Percentiles rank a stretch among this genome's conserved stretches.
These are phyloP conservation scores for Chironomus tepperi DNA, from an alignment of 1,140 invertebrate genomes.

Conservation along the genomic window DNA sequence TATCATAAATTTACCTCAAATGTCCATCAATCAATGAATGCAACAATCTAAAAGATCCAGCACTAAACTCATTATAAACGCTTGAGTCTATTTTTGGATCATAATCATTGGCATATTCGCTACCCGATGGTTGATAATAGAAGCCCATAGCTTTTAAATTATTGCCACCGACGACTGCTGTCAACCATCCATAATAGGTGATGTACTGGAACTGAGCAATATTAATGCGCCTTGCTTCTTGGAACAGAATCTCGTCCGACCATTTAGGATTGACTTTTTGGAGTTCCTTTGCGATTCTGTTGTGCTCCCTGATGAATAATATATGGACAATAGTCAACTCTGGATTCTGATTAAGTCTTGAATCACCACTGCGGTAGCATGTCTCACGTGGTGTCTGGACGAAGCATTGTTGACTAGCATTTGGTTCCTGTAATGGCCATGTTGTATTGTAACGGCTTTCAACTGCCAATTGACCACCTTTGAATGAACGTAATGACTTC, in stretches of 20 bases:
- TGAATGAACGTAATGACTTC: background rate
- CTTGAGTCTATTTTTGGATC: constrained; percentile 66
- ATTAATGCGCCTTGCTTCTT: constrained; percentile 70
- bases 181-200: constrained; percentile 74
- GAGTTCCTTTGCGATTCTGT: constrained; percentile 63
- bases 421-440: background rate
- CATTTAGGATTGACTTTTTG: constrained; percentile 55
- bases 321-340: constrained; percentile 74
- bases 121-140: too few species aligned
- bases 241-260: constrained; percentile 65
- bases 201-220: constrained; percentile 74
- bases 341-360: constrained; percentile 74
- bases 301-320: constrained; percentile 80
- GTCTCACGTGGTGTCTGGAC: background rate
- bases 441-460: background rate
- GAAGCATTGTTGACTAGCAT: background rate
- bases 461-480: background rate
- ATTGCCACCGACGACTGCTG: constrained; percentile 36
- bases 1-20: constrained; percentile 49
- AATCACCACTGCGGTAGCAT: constrained; percentile 49
- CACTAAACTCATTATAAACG: constrained; percentile 75
- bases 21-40: constrained; percentile 72
- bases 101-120: constrained; percentile 74
- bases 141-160: constrained; percentile 56
- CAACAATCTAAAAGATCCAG: constrained; percentile 79